Base-by-base conservation (phyloP, 2,113 vertebrate genomes). In the Microtus richardsoni region DNA sequence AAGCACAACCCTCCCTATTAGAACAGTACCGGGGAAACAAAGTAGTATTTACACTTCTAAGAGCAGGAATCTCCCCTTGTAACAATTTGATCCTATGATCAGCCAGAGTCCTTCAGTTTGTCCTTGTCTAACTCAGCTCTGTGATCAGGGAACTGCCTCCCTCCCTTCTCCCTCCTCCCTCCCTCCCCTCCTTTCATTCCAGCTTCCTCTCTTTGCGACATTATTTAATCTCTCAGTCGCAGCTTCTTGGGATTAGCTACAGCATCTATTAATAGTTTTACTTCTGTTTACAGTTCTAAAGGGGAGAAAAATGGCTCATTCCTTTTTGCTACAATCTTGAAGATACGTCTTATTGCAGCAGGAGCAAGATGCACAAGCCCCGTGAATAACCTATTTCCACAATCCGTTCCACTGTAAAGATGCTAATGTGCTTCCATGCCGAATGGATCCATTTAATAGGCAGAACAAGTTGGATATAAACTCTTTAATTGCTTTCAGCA, bases 401-500 rank as follows among this genome's bases (percentile, higher is more conserved):
- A 96, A 39, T 86, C 88, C 94, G 94, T 97, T n/a, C 3, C 64
- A 83, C 80, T 96, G 26, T 91, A 96, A 95, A 93, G 98, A 97
- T 97, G 94, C 26, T 97, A 97, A 98, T 98, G 95, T 58, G 71
- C 89, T 98, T 96, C 92, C 94, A 77, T 93, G 94, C 96, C 86
- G n/a, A 98, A 96, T 62, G 97, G 86, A 97, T 97, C 83, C 82
- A 97, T 97, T 97, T 97, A 98, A 95, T 70, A 98, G 95, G 86
- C 95, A 93, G 89, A 97, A 97, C 78, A 97, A 95, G 82, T 97
- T 98, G 95, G 96, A 93, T 93, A 97, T 97, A 97, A 98, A 98
- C 86, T 95, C 97, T 98, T 97, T 98, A 98, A 97, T 98, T 98
- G 95, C 97, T 95, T 98, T 75, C 95, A 97, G 97, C 97, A 97